phyloP scores from a whole-genome alignment of 1,140 invertebrate genomes.

The Chironomus tepperi region DNA sequence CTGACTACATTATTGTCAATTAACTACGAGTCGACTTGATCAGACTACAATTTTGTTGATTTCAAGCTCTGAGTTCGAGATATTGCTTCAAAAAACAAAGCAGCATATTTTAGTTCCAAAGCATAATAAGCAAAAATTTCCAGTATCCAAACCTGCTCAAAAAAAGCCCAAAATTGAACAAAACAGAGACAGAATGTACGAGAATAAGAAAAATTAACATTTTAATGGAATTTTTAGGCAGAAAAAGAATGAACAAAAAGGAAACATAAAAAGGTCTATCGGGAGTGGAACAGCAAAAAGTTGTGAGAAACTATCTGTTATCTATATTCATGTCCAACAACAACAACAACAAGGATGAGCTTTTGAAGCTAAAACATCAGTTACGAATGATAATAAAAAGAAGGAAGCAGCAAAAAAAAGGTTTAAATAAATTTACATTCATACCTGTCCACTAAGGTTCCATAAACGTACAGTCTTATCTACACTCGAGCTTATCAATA shows the following conservation, averaged over 20 bases:
- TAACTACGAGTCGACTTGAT: too few species aligned
- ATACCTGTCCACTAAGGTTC: not conserved
- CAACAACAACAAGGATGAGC: too few species aligned
- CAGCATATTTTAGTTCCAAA: too few species aligned
- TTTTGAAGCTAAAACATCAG: too few species aligned
- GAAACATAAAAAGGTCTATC: not conserved
- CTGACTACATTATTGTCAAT: too few species aligned
- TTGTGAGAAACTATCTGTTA: not conserved
- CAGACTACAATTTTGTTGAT: too few species aligned
- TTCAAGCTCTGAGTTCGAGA: too few species aligned
- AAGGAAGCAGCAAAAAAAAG: too few species aligned
- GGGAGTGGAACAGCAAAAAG: not conserved
- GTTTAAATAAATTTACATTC: not conserved
- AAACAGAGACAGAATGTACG: not conserved
- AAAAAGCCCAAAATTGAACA: not conserved
- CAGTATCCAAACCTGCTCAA: too few species aligned
- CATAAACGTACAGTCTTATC: slow-evolving; percentile 7
- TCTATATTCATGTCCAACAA: slow-evolving; percentile 2
- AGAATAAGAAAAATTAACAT: not conserved
- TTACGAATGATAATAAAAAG: too few species aligned
- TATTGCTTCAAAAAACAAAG: too few species aligned
- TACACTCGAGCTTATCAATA: slow-evolving; percentile 12
- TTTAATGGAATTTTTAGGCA: slow-evolving; percentile 3
- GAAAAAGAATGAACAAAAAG: not conserved
- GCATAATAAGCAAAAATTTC: too few species aligned